A percentile compares a stretch with the other conserved stretches of the same genome.
phyloP scores from a whole-genome alignment of 2,113 vertebrate genomes.

The Sorex fumeus region DNA sequence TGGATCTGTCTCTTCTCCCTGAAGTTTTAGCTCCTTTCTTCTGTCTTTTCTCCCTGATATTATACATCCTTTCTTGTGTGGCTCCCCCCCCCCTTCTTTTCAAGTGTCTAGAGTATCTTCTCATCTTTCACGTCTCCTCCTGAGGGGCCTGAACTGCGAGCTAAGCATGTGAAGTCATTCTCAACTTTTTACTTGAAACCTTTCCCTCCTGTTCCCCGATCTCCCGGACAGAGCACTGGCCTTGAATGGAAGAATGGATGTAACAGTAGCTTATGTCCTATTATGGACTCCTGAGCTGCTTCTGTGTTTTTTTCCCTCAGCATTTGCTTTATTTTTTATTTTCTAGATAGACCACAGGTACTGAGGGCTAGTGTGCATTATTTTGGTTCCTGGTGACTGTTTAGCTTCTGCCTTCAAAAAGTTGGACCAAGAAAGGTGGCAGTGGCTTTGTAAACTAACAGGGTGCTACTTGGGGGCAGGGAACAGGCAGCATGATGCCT shows the following conservation, averaged over 20 bases:
- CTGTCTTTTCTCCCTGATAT: no score
- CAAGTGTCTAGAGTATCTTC: not conserved
- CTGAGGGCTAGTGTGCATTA: not conserved
- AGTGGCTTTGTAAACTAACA: not conserved
- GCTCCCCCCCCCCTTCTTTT: not conserved
- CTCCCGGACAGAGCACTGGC: not conserved
- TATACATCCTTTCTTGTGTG: not conserved
- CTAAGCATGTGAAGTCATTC: constrained; percentile 29
- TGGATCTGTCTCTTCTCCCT: not conserved
- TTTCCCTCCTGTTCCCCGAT: not conserved
- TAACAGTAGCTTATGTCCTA: not conserved
- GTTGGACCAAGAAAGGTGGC: not conserved
- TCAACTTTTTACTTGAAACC: not conserved
- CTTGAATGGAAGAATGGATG: not conserved
- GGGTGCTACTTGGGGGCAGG: not conserved
- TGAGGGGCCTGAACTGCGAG: not conserved
- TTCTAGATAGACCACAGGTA: not conserved
- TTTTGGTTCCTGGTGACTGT: not conserved
- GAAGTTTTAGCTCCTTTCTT: no score
- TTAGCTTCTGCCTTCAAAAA: not conserved
- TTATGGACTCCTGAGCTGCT: not conserved
- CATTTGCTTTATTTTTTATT: not conserved
- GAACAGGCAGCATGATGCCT: not conserved
- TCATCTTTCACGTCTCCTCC: not conserved
- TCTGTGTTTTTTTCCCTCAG: not conserved